Evolutionary conservation across 2,113 vertebrate species (phyloP).

Genomic region (Amazona guildingii): DNA sequence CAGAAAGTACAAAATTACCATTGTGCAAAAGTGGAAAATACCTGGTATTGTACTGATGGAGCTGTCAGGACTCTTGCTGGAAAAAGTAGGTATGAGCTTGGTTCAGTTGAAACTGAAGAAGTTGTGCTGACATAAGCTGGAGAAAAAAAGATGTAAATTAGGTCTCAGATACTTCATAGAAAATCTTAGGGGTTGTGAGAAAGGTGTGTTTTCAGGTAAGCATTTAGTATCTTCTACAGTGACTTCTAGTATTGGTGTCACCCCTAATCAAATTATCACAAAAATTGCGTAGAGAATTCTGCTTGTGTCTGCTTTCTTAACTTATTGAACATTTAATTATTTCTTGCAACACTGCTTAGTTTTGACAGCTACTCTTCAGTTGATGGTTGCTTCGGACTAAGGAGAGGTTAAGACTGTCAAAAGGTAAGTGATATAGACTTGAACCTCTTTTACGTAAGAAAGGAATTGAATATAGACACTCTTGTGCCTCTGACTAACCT

Average conservation of each 20-base stretch:
- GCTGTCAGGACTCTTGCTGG: neutral
- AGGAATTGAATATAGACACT: neutral
- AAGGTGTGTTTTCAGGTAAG: neutral
- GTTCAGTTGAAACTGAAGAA: neutral
- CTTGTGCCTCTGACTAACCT: neutral
- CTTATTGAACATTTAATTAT: neutral
- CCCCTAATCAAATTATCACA: neutral
- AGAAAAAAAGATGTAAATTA: neutral
- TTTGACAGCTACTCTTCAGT: neutral
- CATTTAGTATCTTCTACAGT: neutral
- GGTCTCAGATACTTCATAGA: neutral
- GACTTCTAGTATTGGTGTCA: neutral
- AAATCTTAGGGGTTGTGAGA: neutral
- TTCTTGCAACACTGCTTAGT: neutral
- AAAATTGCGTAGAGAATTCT: neutral
- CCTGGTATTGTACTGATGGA: neutral
- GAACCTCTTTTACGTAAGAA: neutral
- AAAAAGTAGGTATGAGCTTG: neutral
- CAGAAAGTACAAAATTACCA: neutral
- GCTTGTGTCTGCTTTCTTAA: neutral
- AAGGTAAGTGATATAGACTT: neutral
- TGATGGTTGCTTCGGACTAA: neutral
- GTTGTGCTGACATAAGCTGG: neutral
- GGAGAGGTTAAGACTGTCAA: neutral
- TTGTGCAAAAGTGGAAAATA: conserved; percentile 14